These are phyloP conservation scores for Agrochola lychnidis DNA, from an alignment of 2,888 invertebrate genomes.

Conservation along the genomic window DNA sequence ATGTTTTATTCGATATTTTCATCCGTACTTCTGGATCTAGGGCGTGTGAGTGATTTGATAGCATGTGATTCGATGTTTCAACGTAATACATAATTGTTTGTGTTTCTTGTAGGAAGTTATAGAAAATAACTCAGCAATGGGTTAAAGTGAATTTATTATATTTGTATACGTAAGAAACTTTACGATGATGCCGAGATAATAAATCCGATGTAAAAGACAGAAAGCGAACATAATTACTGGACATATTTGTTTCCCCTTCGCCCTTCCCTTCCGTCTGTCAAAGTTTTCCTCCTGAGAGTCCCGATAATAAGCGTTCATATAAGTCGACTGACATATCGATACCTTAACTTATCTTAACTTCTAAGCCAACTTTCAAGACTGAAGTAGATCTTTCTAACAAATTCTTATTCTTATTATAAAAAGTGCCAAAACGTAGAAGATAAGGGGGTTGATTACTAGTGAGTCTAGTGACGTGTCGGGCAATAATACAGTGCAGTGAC, in stretches of 20 bases:
- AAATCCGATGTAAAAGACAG: constrained; percentile 54
- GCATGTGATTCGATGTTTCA: constrained; percentile 59
- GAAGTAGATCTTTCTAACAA: constrained; percentile 76
- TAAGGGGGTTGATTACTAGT: constrained; percentile 43
- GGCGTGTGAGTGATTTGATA: constrained; percentile 67
- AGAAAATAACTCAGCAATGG: constrained; percentile 64
- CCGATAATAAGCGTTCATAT: constrained; percentile 64
- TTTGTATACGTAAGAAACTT: constrained; percentile 49
- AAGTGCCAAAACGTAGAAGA: constrained; percentile 72
- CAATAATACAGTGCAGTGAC: constrained; percentile 61
- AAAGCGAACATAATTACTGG: constrained; percentile 62
- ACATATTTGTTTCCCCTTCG: constrained; percentile 67
- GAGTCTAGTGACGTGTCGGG: constrained; percentile 44
- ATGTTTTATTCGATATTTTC: constrained; percentile 27
- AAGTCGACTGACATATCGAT: constrained; percentile 85
- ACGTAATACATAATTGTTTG: constrained; percentile 21
- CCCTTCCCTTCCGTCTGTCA: constrained; percentile 58
- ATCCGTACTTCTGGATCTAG: constrained; percentile 24
- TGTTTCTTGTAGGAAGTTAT: constrained; percentile 50
- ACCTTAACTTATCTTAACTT: constrained; percentile 76
- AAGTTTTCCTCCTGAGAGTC: constrained; percentile 50
- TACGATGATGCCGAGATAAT: constrained; percentile 63
- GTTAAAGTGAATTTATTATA: constrained; percentile 68
- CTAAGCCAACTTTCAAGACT: constrained; percentile 84
- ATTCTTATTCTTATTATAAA: constrained; percentile 68